Conservation (phyloP, 1,140 invertebrate genomes). For the Propsilocerus akamusi region DNA sequence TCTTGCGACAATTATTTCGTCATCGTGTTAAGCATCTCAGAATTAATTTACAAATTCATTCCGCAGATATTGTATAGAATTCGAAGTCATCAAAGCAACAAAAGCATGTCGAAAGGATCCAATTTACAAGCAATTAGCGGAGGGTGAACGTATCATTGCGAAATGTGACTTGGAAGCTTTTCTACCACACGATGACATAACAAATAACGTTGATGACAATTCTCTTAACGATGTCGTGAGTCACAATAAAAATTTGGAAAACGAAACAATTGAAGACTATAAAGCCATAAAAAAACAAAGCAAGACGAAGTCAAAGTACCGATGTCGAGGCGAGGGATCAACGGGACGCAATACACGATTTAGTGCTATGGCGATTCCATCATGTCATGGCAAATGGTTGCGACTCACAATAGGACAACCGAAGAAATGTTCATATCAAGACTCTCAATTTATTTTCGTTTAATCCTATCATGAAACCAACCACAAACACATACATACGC, state of each 20-base stretch:
- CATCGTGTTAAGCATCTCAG: too few species aligned
- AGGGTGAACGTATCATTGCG: constrained; percentile 56
- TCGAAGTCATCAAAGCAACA: constrained; percentile 58
- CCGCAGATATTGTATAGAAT: constrained; percentile 65
- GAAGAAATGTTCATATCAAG: constrained; percentile 27
- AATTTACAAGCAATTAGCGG: constrained; percentile 42
- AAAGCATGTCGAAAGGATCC: constrained; percentile 58
- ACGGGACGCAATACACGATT: constrained; percentile 51
- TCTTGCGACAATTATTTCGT: neutral
- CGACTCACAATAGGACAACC: constrained; percentile 36
- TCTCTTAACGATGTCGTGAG: constrained; percentile 4
- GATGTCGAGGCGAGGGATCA: constrained; percentile 59
- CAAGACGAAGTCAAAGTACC: constrained; percentile 37
- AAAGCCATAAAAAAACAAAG: constrained; percentile 11
- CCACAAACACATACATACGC: too few species aligned
- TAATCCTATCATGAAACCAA: too few species aligned
- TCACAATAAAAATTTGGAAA: constrained; percentile 12
- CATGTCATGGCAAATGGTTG: constrained; percentile 73
- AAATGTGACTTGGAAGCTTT: constrained; percentile 58
- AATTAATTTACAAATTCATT: constrained; percentile 17
- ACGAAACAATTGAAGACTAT: constrained; percentile 6
- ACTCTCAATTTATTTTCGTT: constrained; percentile 46
- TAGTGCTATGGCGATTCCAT: constrained; percentile 52
- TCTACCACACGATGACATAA: constrained; percentile 20
- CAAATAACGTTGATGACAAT: constrained; percentile 7